These are phyloP conservation scores for Lamellibrachia columna DNA, from an alignment of 2,888 invertebrate species.

Conservation along the genomic window DNA sequence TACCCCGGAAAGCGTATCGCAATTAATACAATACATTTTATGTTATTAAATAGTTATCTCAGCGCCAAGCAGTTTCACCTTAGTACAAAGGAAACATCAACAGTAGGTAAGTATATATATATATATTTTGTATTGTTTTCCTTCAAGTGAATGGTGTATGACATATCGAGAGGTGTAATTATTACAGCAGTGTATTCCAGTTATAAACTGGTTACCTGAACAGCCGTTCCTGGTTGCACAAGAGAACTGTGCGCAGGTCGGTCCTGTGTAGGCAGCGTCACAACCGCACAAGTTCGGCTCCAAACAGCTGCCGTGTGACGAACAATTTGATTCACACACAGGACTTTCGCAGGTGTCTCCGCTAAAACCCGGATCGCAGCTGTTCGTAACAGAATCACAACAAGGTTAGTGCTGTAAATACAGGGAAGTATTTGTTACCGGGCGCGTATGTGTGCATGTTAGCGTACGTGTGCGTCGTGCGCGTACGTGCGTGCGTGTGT, in stretches of 20 bases:
- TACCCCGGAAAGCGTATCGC: too few relatives aligned
- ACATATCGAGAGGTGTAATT: background rate
- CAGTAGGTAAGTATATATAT: too few relatives aligned
- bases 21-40: too few relatives aligned
- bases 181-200: background rate
- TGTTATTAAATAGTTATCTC: too few relatives aligned
- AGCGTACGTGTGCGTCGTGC: too few relatives aligned
- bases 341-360: background rate
- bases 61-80: too few relatives aligned
- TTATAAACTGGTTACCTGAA: background rate
- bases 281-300: background rate
- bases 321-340: background rate
- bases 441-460: too few relatives aligned
- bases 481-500: too few relatives aligned
- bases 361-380: background rate
- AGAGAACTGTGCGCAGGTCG: background rate
- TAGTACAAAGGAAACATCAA: too few relatives aligned
- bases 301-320: background rate
- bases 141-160: background rate
- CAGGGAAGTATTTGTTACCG: too few relatives aligned
- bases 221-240: background rate
- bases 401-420: background rate
- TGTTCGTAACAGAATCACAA: background rate
- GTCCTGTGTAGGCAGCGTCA: background rate
- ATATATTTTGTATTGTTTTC: background rate